Conservation (phyloP, 2,113 vertebrate species). For the Tragelaphus imberbis region DNA sequence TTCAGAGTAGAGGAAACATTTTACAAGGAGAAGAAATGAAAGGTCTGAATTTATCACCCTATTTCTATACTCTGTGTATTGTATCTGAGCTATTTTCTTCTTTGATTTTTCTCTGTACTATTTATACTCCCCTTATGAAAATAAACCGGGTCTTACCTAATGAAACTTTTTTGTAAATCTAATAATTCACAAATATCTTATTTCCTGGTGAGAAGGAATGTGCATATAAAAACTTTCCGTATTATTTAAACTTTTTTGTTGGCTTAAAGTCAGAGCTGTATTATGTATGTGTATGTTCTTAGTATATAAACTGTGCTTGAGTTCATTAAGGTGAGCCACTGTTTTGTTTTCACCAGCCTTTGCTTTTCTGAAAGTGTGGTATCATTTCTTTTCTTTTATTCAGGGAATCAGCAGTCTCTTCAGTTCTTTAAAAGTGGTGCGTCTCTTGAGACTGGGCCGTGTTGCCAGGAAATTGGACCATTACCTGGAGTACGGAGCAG, state of each 20-base stretch:
- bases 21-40: slow-evolving; percentile 14
- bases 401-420: slow-evolving; percentile 98
- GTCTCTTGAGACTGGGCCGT: slow-evolving; percentile 92
- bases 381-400: slow-evolving; percentile 52
- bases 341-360: not conserved
- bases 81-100: not conserved
- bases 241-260: not conserved
- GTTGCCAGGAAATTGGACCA: slow-evolving; percentile 97
- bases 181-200: not conserved
- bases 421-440: slow-evolving; percentile 97
- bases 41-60: not conserved
- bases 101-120: not conserved
- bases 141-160: not conserved
- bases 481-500: slow-evolving; percentile 96
- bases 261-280: not conserved
- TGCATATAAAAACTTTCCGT: not conserved
- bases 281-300: not conserved
- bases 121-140: not conserved
- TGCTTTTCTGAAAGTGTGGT: slow-evolving; percentile 29
- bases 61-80: not conserved
- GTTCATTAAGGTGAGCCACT: not conserved
- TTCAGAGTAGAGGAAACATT: not conserved
- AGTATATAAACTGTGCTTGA: not conserved
- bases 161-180: not conserved
- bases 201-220: not conserved